These are phyloP conservation scores for Drosophila demipolita DNA, from an alignment of 2,888 invertebrate species.

Conservation along the genomic window DNA sequence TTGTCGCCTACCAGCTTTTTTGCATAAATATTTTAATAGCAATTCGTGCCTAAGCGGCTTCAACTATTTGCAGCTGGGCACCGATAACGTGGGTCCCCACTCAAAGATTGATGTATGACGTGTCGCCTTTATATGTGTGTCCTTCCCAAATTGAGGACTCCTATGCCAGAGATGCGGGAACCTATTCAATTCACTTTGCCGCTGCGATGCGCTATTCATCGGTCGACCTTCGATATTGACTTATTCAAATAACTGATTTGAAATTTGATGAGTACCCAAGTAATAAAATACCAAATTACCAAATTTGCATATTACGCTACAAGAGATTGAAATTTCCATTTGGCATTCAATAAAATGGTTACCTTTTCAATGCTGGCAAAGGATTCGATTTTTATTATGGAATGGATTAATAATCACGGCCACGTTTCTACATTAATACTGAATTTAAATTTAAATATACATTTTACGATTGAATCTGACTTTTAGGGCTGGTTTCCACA, in stretches of 20 bases:
- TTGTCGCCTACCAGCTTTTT: slow-evolving; percentile 59
- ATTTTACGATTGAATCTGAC: neutral
- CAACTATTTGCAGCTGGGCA: slow-evolving; percentile 73
- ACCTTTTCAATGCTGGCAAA: slow-evolving; percentile 12
- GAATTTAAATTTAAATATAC: neutral
- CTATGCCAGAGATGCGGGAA: neutral
- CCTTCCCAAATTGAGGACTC: neutral
- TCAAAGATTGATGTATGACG: slow-evolving; percentile 61
- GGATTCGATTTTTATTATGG: neutral
- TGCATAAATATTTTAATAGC: slow-evolving; percentile 81
- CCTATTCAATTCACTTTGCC: slow-evolving; percentile 32
- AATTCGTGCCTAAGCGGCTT: slow-evolving; percentile 73
- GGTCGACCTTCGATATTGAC: slow-evolving; percentile 56
- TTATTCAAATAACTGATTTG: slow-evolving; percentile 74
- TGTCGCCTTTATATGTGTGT: slow-evolving; percentile 13
- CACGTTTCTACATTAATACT: neutral
- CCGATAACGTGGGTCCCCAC: slow-evolving; percentile 20
- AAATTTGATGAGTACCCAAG: slow-evolving; percentile 64
- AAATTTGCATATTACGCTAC: slow-evolving; percentile 46
- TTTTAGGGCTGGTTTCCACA: neutral
- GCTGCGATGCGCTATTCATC: slow-evolving; percentile 3
- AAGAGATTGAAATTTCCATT: slow-evolving; percentile 26
- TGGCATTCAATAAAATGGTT: slow-evolving; percentile 19
- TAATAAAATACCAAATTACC: slow-evolving; percentile 58
- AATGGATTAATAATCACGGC: slow-evolving; percentile 1